A percentile compares a stretch with the other conserved stretches of the same genome.
Evolutionary conservation across 2,797 vertebrate genomes (phyloP).

Genomic region (Varecia variegata): DNA sequence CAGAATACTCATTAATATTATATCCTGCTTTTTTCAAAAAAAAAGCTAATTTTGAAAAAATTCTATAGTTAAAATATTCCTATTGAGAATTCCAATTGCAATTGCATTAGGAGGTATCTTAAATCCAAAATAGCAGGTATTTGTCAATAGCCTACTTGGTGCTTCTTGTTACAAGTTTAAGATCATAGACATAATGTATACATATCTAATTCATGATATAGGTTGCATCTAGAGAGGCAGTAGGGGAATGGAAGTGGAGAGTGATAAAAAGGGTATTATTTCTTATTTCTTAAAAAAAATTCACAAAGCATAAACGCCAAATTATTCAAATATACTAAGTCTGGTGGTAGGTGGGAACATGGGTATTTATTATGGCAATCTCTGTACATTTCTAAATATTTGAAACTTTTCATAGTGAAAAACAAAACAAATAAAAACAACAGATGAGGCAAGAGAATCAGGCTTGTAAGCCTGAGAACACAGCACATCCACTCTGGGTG

Average conservation of each 20-base stretch:
- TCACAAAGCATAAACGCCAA: not conserved
- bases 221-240: not conserved
- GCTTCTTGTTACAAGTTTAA: constrained; percentile 12
- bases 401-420: constrained; percentile 10
- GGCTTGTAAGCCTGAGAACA: not conserved
- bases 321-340: constrained; percentile 36
- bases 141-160: constrained; percentile 13
- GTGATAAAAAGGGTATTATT: not conserved
- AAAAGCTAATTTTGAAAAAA: constrained; percentile 18
- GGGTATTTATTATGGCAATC: constrained; percentile 16
- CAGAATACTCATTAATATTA: constrained; percentile 40
- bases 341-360: not conserved
- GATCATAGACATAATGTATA: not conserved
- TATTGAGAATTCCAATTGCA: constrained; percentile 43
- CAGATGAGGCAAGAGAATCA: not conserved
- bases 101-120: constrained; percentile 16
- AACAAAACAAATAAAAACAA: not conserved
- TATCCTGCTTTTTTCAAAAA: not conserved
- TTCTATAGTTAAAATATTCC: constrained; percentile 24
- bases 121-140: constrained; percentile 26
- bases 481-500: not conserved
- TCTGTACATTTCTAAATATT: constrained; percentile 50
- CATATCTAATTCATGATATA: not conserved
- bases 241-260: not conserved
- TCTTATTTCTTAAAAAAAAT: not conserved